Conservation (phyloP, 2,888 invertebrate species). For the Latheticus oryzae region DNA sequence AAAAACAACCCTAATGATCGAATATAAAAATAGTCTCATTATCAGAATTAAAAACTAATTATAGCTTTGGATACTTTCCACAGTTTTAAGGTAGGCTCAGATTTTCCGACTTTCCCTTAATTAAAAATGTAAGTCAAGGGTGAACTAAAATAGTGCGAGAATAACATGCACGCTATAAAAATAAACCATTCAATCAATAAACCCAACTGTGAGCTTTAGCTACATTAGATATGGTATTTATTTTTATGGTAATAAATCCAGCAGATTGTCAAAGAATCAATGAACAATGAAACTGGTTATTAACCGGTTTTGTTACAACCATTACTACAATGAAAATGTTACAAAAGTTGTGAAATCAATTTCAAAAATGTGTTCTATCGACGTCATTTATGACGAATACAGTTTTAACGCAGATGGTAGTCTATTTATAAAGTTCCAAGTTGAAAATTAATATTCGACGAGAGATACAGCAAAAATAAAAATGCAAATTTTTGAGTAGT, state of each 20-base stretch:
- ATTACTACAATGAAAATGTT: constrained; percentile 28
- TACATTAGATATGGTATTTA: not conserved
- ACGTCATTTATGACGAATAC: constrained; percentile 12
- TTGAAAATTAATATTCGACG: constrained; percentile 13
- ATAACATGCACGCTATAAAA: constrained; percentile 19
- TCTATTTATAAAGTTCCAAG: constrained; percentile 9
- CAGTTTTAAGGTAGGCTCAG: constrained; percentile 2
- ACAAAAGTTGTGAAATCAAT: constrained; percentile 19
- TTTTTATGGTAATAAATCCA: too few species aligned
- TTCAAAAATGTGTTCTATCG: constrained; percentile 7
- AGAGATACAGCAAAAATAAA: constrained; percentile 4
- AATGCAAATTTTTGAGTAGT: not conserved
- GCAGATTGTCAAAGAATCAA: too few species aligned
- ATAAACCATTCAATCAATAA: constrained; percentile 16
- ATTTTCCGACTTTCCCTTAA: not conserved
- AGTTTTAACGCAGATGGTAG: constrained; percentile 7
- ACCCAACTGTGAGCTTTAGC: not conserved
- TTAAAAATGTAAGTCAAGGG: constrained; percentile 26
- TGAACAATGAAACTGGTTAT: constrained; percentile 30
- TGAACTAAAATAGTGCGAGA: constrained; percentile 1
- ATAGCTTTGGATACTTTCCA: too few species aligned
- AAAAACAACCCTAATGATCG: too few species aligned
- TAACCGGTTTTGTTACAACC: constrained; percentile 30
- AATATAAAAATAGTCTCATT: too few species aligned
- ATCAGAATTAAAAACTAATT: too few species aligned